Evolutionary conservation across 2,888 invertebrate species (phyloP), one percentile per base, ranked within the genome.

Genomic region (Agrotis puta): DNA sequence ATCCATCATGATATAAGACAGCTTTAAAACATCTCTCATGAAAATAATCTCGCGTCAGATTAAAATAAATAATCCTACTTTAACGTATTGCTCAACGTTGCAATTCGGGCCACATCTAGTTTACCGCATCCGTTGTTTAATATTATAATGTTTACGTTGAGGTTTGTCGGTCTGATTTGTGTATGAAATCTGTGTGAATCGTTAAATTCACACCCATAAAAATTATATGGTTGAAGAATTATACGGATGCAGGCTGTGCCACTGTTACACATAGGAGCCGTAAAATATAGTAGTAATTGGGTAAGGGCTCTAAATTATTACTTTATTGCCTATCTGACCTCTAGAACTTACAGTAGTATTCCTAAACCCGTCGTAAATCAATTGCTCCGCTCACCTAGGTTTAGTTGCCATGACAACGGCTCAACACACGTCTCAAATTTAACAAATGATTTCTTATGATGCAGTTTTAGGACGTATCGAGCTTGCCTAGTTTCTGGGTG

Each of bases 51-150:
- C n/a, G 9, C 1, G 5, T 45, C 14, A 45, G 22, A 51, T 59
- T 64, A 53, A 70, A 64, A 57, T 69, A 78, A 81, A 81, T 64
- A 58, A 43, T 24, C 51, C 13, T 64, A 65, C 43, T 74, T 48
- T 18, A 22, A 33, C 39, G 22, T 48, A 51, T 80, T 80, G 33
- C 75, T 18, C 51, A 61, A 58, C 33, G 47, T 47, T 77, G 61
- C 57, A 53, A 70, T 68, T 82, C 27, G 51, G 39, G 22, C 68
- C n/a, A 69, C 43, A 68, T 82, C 54, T 64, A 82, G 57, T 77
- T 68, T 27, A 79, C 83, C 80, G 51, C 81, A 83, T 81, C 81
- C 81, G 81, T 71, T 83, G 76, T 79, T 79, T 58, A 68, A 61
- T 75, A 65, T 66, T 63, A 24, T 39, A 58, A n/a, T 64, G 70